phyloP scores from a whole-genome alignment of 2,113 vertebrate species.

The Cynocephalus volans region DNA sequence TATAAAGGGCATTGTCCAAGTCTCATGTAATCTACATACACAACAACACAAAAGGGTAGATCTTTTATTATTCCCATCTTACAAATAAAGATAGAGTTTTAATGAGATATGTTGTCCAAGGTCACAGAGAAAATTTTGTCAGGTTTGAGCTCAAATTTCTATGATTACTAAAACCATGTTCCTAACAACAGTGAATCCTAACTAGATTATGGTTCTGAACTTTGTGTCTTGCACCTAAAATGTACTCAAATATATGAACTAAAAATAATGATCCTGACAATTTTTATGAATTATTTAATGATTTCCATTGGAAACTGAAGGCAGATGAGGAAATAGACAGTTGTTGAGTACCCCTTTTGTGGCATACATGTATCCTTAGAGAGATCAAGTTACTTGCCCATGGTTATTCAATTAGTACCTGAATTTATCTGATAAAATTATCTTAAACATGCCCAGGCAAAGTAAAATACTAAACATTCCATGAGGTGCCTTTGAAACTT shows the following conservation, averaged over 20 bases:
- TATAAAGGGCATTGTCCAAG: neutral
- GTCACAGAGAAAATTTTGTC: neutral
- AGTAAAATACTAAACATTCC: neutral
- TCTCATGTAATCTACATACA: neutral
- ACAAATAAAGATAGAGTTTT: neutral
- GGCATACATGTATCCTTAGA: neutral
- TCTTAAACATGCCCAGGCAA: neutral
- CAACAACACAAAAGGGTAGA: neutral
- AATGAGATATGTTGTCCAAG: neutral
- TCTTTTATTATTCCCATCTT: neutral
- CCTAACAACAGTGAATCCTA: neutral
- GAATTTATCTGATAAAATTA: neutral
- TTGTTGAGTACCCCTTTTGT: neutral
- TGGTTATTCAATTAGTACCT: neutral
- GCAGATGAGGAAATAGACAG: neutral
- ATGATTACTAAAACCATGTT: neutral
- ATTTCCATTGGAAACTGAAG: neutral
- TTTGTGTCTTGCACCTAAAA: neutral
- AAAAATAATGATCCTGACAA: neutral
- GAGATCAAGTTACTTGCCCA: neutral
- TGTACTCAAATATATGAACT: neutral
- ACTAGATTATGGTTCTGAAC: neutral
- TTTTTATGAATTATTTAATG: conserved; percentile 5
- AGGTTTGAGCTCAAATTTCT: neutral
- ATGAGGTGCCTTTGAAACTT: neutral